Evolutionary conservation across 1,140 invertebrate species (phyloP), one percentile per base, ranked within the genome.

Genomic region (Ericerus pela): DNA sequence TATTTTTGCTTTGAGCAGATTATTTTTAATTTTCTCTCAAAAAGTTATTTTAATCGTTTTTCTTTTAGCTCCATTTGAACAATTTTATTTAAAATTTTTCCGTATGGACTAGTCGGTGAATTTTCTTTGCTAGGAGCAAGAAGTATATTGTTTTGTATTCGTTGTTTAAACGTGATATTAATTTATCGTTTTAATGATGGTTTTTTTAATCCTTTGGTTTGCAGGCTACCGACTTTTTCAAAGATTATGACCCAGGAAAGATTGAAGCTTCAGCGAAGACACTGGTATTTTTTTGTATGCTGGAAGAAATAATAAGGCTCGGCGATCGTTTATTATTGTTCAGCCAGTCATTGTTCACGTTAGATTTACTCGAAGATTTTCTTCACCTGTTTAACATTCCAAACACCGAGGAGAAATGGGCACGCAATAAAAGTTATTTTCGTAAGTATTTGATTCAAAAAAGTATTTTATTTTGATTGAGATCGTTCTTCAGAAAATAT

Each of bases 291-390:
- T 92, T 98, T 67, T 85, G 84, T 55, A 88, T 99, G 47, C 74
- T 99, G 6, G 82, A 91, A 61, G 86, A 96, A 70, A 86, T 88
- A 59, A 81, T 96, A 29, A 72, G 75, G 53, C 63, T 88, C 28
- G 89, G 89, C 2, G 95, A 98, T 72, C 81, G 94, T 56, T 75
- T 98, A 20, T 74, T 99, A n/a, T 77, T 98, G 2, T 99, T 99
- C 68, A 96, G 92, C 64, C 94, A 96, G 68, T 96, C 90, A 64
- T 75, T 99, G 11, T 86, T 96, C 60, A 98, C 95, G 0, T 71
- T 99, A 37, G 90, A 95, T 77, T 74, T 97, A n/a, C 88, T 99
- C 59, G 96, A 99, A 77, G 84, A 93, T 61, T 96, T 94, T 68
- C 74, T 99, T 30, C 82, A 85, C 62, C 78, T 79, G 62, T 82